phyloP scores from a whole-genome alignment of 2,888 invertebrate species.

The Aphidoletes aphidimyza region DNA sequence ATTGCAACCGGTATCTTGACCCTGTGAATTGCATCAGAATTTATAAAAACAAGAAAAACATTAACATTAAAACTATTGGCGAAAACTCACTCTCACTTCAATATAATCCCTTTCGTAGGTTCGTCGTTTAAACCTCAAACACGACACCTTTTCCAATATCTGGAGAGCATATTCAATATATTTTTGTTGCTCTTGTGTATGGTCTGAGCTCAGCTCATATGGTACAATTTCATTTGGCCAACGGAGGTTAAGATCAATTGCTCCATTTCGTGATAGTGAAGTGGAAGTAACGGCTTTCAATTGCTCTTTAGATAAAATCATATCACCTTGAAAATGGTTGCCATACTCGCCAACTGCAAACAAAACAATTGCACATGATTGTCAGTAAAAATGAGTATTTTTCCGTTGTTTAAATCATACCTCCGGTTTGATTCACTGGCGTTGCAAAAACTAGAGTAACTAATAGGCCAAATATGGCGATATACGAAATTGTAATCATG shows the following conservation, averaged over 20 bases:
- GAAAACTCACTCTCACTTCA: conserved; percentile 20
- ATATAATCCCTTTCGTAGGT: conserved; percentile 60
- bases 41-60: no score
- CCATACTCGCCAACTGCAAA: conserved; percentile 72
- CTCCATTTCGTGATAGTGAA: conserved; percentile 60
- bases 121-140: conserved; percentile 73
- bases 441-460: no score
- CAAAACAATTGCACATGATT: no score
- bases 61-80: background rate
- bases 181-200: conserved; percentile 69
- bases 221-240: conserved; percentile 67
- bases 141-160: conserved; percentile 76
- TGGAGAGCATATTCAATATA: conserved; percentile 71
- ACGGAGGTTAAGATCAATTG: conserved; percentile 63
- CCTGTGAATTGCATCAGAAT: background rate
- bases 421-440: no score
- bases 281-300: conserved; percentile 4
- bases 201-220: conserved; percentile 65
- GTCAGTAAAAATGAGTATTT: no score
- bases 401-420: no score
- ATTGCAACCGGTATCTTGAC: conserved; percentile 76
- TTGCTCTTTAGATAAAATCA: conserved; percentile 55
- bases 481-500: no score
- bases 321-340: conserved; percentile 57
- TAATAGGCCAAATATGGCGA: no score